Base-by-base conservation (phyloP, 92 coral and sea anemone genomes). In the Phenganax stokvisi region DNA sequence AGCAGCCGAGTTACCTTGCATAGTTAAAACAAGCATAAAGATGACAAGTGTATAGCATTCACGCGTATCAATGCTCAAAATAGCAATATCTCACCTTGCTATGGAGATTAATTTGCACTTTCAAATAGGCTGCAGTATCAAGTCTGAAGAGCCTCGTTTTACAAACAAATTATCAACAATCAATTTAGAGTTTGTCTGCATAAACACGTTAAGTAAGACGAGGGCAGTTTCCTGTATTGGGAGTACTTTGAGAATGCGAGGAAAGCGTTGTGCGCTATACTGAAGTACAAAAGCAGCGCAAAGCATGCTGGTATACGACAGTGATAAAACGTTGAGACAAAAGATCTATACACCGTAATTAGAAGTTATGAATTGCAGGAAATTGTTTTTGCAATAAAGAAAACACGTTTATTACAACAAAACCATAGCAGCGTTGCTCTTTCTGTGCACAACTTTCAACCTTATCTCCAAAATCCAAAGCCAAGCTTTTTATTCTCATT, bases 381-480 rank as follows among this genome's bases (percentile, higher is more conserved):
- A 79, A 79, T 79, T 79, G 83, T 79, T 79, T 79, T 77, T 79
- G 52, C 83, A 79, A 79, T 79, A 79, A 79, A 79, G 68, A 79
- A 60, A 79, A 68, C 83, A 79, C 57, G 73, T 79, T 62, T 79
- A 79, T 62, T 77, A 27, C 62, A 13, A 17, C n/a, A 44, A 62
- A 64, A 79, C 83, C 83, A 63, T n/a, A 79, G 51, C 10, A 65
- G 15, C 51, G 73, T 63, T 79, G 83, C 83, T 79, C 83, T 12
- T 79, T 62, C 74, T 29, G 83, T 28, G 13, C 30, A 64, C 25
- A 64, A 56, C 30, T 56, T 1, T 73, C 16, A 10, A 12, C 2
- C 20, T 52, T 17, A 7, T 27, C 16, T 29, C 51, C 71, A 44
- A 65, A 44, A 17, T 71, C 44, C 20, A 64, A 11, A 53, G 10